Percentiles rank a stretch among this genome's conserved stretches.
Evolutionary conservation across 2,113 vertebrate genomes (phyloP).

Genomic region (Ahaetulla prasina): DNA sequence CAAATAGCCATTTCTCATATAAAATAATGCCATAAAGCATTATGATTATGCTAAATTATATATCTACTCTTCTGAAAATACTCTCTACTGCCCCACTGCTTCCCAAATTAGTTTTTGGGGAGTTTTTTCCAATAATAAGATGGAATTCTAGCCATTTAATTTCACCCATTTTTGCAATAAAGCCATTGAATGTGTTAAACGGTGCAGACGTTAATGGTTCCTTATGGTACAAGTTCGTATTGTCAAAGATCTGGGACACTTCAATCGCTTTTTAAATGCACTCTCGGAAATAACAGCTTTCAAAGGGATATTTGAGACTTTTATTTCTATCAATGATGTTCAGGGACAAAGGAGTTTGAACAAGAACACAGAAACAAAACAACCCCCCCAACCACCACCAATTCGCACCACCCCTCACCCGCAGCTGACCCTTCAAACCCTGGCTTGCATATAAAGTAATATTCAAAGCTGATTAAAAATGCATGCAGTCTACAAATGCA

Average conservation of each 20-base stretch:
- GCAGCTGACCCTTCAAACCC: neutral
- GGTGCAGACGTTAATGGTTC: neutral
- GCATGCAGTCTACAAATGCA: slow-evolving; percentile 30
- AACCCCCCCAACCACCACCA: neutral
- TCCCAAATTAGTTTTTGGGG: neutral
- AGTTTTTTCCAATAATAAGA: neutral
- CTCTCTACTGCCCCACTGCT: neutral
- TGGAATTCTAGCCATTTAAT: neutral
- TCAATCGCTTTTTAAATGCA: slow-evolving; percentile 2
- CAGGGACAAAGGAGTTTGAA: neutral
- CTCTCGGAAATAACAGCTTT: neutral
- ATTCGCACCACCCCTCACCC: neutral
- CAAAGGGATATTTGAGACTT: slow-evolving; percentile 24
- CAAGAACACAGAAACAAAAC: neutral
- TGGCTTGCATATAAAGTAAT: slow-evolving; percentile 11
- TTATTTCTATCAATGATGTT: slow-evolving; percentile 9
- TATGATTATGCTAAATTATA: neutral
- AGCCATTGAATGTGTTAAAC: neutral
- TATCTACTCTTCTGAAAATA: neutral
- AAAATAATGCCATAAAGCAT: neutral
- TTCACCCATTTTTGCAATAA: neutral
- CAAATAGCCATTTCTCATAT: neutral
- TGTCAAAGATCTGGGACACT: neutral
- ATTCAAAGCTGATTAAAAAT: slow-evolving; percentile 60
- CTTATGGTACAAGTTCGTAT: slow-evolving; percentile 1